Percentiles rank a stretch among this genome's conserved stretches.
These are phyloP conservation scores for Acropternis orthonyx DNA, from an alignment of 2,797 vertebrate genomes.

Conservation along the genomic window DNA sequence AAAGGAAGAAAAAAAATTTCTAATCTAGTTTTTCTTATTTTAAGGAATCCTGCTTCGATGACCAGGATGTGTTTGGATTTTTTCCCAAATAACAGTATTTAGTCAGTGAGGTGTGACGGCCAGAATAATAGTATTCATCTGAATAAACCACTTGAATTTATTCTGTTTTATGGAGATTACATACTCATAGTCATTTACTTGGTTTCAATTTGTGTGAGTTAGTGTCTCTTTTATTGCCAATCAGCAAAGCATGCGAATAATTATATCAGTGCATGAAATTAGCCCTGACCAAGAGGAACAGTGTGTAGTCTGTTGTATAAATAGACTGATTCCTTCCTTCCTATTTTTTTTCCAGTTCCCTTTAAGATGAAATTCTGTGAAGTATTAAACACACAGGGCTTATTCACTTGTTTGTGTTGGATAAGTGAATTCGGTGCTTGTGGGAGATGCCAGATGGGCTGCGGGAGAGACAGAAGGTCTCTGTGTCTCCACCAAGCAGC, in stretches of 20 bases:
- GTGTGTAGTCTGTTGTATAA: neutral
- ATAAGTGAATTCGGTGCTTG: slow-evolving; percentile 35
- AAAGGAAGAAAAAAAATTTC: accelerated
- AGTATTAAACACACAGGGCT: slow-evolving; percentile 42
- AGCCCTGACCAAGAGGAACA: slow-evolving; percentile 25
- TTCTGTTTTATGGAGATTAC: neutral
- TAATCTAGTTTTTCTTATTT: neutral
- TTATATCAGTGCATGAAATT: neutral
- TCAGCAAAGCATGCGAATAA: neutral
- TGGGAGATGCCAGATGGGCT: slow-evolving; percentile 60
- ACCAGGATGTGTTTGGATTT: neutral
- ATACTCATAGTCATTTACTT: neutral
- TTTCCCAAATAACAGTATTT: neutral
- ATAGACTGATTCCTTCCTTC: slow-evolving; percentile 26
- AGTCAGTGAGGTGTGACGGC: neutral
- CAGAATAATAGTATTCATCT: neutral
- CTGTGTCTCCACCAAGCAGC: slow-evolving; percentile 6
- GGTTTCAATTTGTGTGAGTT: neutral
- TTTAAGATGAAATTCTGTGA: slow-evolving; percentile 20
- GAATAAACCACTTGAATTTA: neutral
- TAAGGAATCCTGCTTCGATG: neutral
- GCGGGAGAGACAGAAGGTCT: slow-evolving; percentile 12
- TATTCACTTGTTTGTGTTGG: slow-evolving; percentile 44
- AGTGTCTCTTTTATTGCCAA: neutral
- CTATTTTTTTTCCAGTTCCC: neutral